Evolutionary conservation across 2,797 vertebrate genomes (phyloP).

Genomic region (Parambassis ranga): DNA sequence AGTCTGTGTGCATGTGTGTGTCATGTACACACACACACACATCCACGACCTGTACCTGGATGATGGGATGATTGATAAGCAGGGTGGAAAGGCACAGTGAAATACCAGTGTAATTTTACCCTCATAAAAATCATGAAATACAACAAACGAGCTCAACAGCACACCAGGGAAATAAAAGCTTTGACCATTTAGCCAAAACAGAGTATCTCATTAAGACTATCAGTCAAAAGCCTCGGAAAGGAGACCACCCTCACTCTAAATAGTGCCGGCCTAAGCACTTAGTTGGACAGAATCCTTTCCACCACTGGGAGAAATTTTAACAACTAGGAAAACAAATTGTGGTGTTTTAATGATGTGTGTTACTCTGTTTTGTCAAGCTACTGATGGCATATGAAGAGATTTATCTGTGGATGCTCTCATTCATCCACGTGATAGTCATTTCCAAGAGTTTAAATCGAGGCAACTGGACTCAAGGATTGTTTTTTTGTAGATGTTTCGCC

Average conservation of each 20-base stretch:
- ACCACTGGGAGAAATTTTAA: slow-evolving; percentile 28
- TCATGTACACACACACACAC: background rate
- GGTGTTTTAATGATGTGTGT: background rate
- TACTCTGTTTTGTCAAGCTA: too few relatives aligned
- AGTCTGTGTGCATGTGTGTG: slow-evolving; percentile 8
- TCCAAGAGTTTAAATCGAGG: too few relatives aligned
- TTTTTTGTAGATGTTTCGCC: too few relatives aligned
- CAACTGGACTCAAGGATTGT: too few relatives aligned
- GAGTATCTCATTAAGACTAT: slow-evolving; percentile 71
- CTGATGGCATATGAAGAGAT: too few relatives aligned
- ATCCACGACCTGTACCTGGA: slow-evolving; percentile 4
- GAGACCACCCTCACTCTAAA: slow-evolving; percentile 36
- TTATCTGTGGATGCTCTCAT: too few relatives aligned
- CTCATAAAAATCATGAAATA: slow-evolving; percentile 67
- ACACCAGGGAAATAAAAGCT: slow-evolving; percentile 72
- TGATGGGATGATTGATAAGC: slow-evolving; percentile 63
- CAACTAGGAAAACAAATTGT: slow-evolving; percentile 9
- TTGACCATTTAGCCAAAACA: slow-evolving; percentile 66
- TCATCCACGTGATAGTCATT: too few relatives aligned
- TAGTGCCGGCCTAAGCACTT: slow-evolving; percentile 59
- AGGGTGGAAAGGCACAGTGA: slow-evolving; percentile 37
- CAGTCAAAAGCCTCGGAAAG: slow-evolving; percentile 54
- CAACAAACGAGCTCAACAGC: slow-evolving; percentile 54
- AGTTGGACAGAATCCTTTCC: slow-evolving; percentile 32
- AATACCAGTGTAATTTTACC: slow-evolving; percentile 58